A percentile compares a stretch with the other conserved stretches of the same genome.
Conservation (phyloP, 2,113 vertebrate genomes). For the Pagrus major region DNA sequence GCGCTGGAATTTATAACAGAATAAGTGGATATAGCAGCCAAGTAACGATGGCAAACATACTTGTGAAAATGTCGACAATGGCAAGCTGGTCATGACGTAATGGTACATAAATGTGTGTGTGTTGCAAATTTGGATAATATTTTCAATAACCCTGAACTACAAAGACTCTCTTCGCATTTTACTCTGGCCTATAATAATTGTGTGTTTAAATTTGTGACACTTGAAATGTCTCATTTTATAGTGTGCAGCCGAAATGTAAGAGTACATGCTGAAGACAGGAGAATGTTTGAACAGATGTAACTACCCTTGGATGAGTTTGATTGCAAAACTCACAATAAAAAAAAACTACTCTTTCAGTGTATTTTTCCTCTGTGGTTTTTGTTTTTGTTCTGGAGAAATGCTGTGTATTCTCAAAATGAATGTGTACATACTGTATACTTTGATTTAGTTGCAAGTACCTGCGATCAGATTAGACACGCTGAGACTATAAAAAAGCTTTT, state of each 20-base stretch:
- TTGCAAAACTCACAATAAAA: constrained; percentile 75
- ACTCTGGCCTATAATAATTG: constrained; percentile 22
- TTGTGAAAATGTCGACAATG: constrained; percentile 4
- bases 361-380: constrained; percentile 37
- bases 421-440: no score
- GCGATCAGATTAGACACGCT: no score
- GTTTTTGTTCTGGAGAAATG: background rate
- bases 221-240: background rate
- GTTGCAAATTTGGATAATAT: background rate
- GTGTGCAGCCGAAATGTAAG: constrained; percentile 20
- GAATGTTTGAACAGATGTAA: constrained; percentile 58
- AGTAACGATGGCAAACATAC: background rate
- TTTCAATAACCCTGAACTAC: constrained; percentile 1
- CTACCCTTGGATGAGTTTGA: constrained; percentile 50
- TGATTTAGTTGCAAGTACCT: no score
- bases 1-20: background rate
- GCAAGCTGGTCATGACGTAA: background rate
- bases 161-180: background rate
- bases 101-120: background rate
- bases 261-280: constrained; percentile 76
- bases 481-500: background rate
- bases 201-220: constrained; percentile 32
- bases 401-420: background rate
- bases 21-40: background rate
- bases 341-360: constrained; percentile 61